Conservation (phyloP, 2,888 invertebrate genomes). For the Dyspetes luteomarginatus region DNA sequence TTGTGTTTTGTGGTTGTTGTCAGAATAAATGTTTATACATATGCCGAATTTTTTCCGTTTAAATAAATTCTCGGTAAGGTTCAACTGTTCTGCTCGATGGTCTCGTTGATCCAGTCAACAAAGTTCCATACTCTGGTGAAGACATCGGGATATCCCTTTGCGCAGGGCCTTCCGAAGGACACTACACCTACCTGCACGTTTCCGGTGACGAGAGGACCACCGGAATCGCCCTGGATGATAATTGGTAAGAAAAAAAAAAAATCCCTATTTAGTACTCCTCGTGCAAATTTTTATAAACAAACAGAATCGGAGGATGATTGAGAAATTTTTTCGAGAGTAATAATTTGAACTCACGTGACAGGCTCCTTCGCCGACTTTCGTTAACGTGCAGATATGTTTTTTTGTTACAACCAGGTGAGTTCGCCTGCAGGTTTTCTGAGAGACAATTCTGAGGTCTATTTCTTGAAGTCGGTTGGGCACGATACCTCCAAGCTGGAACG, state of each 20-base stretch:
- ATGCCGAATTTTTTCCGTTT: not conserved
- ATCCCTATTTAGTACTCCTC: not conserved
- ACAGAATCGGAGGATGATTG: not conserved
- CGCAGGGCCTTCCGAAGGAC: conserved; percentile 73
- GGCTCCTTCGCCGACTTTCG: conserved; percentile 77
- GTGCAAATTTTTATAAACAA: not conserved
- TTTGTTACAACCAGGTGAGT: conserved; percentile 56
- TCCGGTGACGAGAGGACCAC: conserved; percentile 71
- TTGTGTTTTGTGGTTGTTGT: no score
- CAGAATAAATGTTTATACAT: not conserved
- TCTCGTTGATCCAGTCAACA: conserved; percentile 66
- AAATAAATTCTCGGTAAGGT: not conserved
- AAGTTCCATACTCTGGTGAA: conserved; percentile 70
- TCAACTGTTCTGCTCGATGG: conserved; percentile 25
- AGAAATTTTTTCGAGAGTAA: not conserved
- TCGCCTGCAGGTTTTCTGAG: conserved; percentile 63
- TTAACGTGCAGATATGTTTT: conserved; percentile 77
- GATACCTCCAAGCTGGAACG: conserved; percentile 67
- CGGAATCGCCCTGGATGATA: conserved; percentile 70
- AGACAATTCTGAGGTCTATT: conserved; percentile 66
- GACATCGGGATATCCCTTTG: conserved; percentile 70
- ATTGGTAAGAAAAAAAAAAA: not conserved
- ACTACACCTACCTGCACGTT: conserved; percentile 74
- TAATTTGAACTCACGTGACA: conserved; percentile 79
- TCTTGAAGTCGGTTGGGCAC: conserved; percentile 72